phyloP scores from a whole-genome alignment of 2,888 invertebrate species.

The Drosophila percnosoma region DNA sequence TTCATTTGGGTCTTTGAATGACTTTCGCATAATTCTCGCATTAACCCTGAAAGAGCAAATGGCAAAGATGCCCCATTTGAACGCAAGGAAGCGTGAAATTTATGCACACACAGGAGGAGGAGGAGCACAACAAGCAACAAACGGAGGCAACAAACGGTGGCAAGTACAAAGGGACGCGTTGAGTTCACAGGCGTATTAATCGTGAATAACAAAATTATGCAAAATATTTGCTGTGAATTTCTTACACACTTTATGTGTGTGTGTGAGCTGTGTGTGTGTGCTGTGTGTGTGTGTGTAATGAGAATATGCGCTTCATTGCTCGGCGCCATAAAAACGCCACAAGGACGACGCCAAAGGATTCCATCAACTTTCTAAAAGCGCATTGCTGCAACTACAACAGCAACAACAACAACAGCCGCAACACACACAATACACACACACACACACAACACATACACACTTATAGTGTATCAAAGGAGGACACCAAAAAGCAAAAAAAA shows the following conservation, averaged over 20 bases:
- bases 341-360: conserved; percentile 64
- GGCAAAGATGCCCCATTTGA: conserved; percentile 24
- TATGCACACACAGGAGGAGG: conserved; percentile 46
- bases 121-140: conserved; percentile 2
- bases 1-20: neutral
- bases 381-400: conserved; percentile 56
- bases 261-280: conserved; percentile 2
- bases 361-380: conserved; percentile 75
- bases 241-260: conserved; percentile 2
- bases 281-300: conserved; percentile 10
- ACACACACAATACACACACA: conserved; percentile 1
- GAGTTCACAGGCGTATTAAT: conserved; percentile 38
- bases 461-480: conserved; percentile 28
- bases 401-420: conserved; percentile 17
- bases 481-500: conserved; percentile 27
- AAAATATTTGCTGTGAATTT: conserved; percentile 48
- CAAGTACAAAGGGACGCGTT: conserved; percentile 3
- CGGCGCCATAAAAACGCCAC: conserved; percentile 42
- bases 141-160: neutral
- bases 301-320: conserved; percentile 50
- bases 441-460: conserved; percentile 2
- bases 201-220: conserved; percentile 67
- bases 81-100: conserved; percentile 63
- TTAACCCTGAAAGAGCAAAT: conserved; percentile 16
- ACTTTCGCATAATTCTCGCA: conserved; percentile 26